Base-by-base conservation (phyloP, 2,888 invertebrate genomes). In the Harmothoe impar region DNA sequence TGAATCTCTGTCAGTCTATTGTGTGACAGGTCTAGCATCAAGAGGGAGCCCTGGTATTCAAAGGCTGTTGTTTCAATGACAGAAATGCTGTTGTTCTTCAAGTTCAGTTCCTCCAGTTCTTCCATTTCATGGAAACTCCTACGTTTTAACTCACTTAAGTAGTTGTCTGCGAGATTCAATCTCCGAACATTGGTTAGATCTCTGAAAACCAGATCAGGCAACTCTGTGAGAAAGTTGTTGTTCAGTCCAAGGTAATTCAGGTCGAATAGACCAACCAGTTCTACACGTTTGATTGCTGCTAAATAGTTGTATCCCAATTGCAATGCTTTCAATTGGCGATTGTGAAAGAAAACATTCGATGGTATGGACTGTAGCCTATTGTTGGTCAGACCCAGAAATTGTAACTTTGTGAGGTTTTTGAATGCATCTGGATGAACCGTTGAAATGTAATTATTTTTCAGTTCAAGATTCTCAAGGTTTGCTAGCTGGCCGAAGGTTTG, bases 81-180 rank as follows among this genome's bases (percentile, higher is more conserved):
- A 56, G 54, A 1, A 15, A 86, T 86, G 54, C 54, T 54, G 25
- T 86, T 86, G 86, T 86, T 86, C n/a, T 25, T 52, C 20, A 86
- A n/a, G 29, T n/a, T 54, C 23, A 86, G 29, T 29, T 86, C 86
- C 86, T 86, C 29, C 54, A 86, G 52, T 54, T 31, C 10, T 54
- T 86, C 54, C 86, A 86, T 29, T 29, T 56, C 56, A 56, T 86
- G 86, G 29, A 86, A 86, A 54, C 86, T 86, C 29, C 31, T 31
- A 0, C 86, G 52, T 10, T 86, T 56, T 29, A 86, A 33, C 86
- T 31, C 23, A 17, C 23, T 3, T 12, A 86, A 52, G 54, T 54
- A n/a, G 54, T 86, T 86, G 33, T 86, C 52, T 20, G 25, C 86
- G 5, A 86, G 54, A 86, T 54, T 86, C 15, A 86, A 33, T 10